Conservation (phyloP, 2,113 vertebrate species). For the Phaethornis superciliosus region DNA sequence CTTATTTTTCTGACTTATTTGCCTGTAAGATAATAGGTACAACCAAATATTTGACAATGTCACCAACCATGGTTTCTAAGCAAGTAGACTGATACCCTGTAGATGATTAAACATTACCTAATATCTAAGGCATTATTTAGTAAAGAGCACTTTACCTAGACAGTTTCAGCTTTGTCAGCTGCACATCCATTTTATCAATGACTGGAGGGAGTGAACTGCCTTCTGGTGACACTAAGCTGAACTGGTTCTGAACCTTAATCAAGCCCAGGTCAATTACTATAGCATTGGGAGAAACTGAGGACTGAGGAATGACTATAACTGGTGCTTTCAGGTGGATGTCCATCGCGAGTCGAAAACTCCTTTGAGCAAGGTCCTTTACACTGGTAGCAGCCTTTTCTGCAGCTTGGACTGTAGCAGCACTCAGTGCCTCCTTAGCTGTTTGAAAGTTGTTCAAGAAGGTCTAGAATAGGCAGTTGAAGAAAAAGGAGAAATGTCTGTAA, state of each 20-base stretch:
- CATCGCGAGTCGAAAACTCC: slow-evolving; percentile 89
- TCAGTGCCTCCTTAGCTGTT: slow-evolving; percentile 82
- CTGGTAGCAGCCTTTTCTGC: slow-evolving; percentile 90
- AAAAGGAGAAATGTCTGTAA: not conserved
- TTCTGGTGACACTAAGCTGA: slow-evolving; percentile 78
- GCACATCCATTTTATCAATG: slow-evolving; percentile 89
- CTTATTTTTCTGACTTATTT: not conserved
- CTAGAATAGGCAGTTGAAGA: slow-evolving; percentile 63
- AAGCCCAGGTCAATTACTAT: slow-evolving; percentile 92
- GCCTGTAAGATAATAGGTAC: not conserved
- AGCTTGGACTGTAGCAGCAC: slow-evolving; percentile 83
- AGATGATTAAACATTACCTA: not conserved
- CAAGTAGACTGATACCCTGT: not conserved
- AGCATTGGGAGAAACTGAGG: slow-evolving; percentile 83
- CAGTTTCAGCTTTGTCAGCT: slow-evolving; percentile 89
- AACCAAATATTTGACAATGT: not conserved
- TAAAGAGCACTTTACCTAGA: slow-evolving; percentile 79
- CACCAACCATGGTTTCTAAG: not conserved
- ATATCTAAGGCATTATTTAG: not conserved
- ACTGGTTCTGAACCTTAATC: slow-evolving; percentile 88
- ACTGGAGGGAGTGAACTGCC: slow-evolving; percentile 82
- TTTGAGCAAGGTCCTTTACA: slow-evolving; percentile 89
- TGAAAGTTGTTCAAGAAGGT: slow-evolving; percentile 93
- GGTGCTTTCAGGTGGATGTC: slow-evolving; percentile 91
- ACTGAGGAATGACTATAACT: slow-evolving; percentile 91